phyloP scores from a whole-genome alignment of 2,888 invertebrate genomes.

The Phyllotreta striolata region DNA sequence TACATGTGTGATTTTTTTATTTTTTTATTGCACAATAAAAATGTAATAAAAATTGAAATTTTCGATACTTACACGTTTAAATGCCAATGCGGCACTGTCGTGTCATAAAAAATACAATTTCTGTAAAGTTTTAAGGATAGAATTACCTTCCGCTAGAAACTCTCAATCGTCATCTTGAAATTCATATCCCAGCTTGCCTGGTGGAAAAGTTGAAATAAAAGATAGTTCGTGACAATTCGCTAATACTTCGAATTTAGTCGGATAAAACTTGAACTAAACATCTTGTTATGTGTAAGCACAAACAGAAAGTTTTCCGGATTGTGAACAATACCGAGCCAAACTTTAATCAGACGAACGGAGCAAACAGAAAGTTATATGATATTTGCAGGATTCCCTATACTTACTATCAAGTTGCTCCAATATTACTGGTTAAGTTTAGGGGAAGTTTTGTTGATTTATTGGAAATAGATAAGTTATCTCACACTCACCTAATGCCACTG shows the following conservation, averaged over 20 bases:
- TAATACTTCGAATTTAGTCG: conserved; percentile 32
- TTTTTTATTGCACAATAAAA: too few relatives aligned
- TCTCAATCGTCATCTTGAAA: conserved; percentile 7
- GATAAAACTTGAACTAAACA: conserved; percentile 32
- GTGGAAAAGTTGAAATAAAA: conserved; percentile 24
- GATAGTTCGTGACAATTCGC: conserved; percentile 32
- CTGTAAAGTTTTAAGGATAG: conserved; percentile 15
- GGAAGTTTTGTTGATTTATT: conserved; percentile 23
- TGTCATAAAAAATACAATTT: conserved; percentile 21
- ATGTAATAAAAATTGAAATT: too few relatives aligned
- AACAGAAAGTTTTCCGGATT: conserved; percentile 33
- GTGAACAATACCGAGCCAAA: conserved; percentile 28
- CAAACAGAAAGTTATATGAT: conserved; percentile 30
- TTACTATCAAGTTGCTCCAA: conserved; percentile 16
- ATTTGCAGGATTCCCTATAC: conserved; percentile 24
- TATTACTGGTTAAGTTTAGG: conserved; percentile 25
- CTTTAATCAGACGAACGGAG: conserved; percentile 31
- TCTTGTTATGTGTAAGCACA: conserved; percentile 33
- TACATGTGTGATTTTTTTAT: too few relatives aligned
- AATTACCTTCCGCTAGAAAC: conserved; percentile 16
- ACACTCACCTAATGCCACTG: too few relatives aligned
- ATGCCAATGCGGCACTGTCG: too few relatives aligned
- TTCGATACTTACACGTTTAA: too few relatives aligned
- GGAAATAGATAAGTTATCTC: conserved; percentile 23
- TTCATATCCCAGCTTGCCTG: conserved; percentile 16